Base-by-base conservation (phyloP, 2,113 vertebrate species). In the Pelecanoides urinatrix region DNA sequence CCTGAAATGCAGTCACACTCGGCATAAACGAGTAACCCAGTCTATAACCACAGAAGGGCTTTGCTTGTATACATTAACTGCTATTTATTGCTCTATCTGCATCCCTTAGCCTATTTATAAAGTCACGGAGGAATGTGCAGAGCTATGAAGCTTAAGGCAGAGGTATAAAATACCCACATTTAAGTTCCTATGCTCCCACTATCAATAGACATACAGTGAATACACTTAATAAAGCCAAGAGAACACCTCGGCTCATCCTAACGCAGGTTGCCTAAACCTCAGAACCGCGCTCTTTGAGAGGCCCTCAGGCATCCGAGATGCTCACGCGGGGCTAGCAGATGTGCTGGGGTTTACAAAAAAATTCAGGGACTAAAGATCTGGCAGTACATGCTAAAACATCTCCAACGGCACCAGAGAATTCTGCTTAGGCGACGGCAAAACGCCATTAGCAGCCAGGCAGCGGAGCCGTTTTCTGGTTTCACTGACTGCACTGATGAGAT, bases 271-370 rank as follows among this genome's bases (percentile, higher is more conserved):
- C 42, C 36, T 36, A 44, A 86, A 58, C 10, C 38, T 12, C 7
- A 63, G 67, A 50, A 55, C 9, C 0, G 0, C 56, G 16, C 32
- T 66, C 10, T 62, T 13, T 30, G 29, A 82, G 71, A 52, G 7
- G 56, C 55, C 45, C 56, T 71, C 45, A 14, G 40, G 61, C 52
- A 38, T 19, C 40, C 80, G n/a, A 61, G 71, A 65, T 34, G 36
- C 40, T 74, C 52, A 16, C 44, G 9, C 0, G 1, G 27, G 10
- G 36, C 32, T 11, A 71, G 49, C 50, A 65, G 38, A 66, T 34
- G 7, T 38, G 44, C 44, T n/a, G 16, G 58, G 21, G 8, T 29
- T 36, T 17, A 65, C 8, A 52, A 36, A 72, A 72, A 49, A 34
- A 29, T 36, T 29, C 50, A 52, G 58, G 8, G 30, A 32, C 8